phyloP scores from a whole-genome alignment of 2,888 invertebrate species.

The Adelphocoris suturalis region DNA sequence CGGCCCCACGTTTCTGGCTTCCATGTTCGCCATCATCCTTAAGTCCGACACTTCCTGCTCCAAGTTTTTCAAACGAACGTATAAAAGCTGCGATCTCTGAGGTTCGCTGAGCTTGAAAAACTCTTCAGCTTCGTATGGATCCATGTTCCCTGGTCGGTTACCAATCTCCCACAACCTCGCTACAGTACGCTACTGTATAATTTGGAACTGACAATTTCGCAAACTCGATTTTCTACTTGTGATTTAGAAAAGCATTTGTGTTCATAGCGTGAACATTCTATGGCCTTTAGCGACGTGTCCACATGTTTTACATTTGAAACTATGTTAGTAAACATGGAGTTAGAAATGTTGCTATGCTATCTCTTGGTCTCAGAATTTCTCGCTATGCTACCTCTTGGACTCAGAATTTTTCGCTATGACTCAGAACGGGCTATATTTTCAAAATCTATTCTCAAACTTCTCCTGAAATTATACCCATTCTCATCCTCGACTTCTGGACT shows the following conservation, averaged over 20 bases:
- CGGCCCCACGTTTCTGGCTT: not conserved
- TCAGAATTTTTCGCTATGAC: no score
- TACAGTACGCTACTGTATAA: not conserved
- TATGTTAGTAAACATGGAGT: no score
- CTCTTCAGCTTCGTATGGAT: slow-evolving; percentile 58
- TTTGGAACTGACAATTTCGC: not conserved
- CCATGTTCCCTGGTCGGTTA: not conserved
- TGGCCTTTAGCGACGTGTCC: no score
- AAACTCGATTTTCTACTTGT: no score
- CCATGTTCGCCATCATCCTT: slow-evolving; percentile 11
- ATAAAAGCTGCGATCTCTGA: slow-evolving; percentile 32
- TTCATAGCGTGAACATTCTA: not conserved
- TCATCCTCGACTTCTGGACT: no score
- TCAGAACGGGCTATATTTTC: no score
- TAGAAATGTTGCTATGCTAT: no score
- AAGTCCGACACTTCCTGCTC: slow-evolving; percentile 59
- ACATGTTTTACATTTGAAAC: no score
- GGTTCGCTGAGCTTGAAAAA: slow-evolving; percentile 55
- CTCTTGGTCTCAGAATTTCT: no score
- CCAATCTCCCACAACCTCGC: not conserved
- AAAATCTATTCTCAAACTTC: no score
- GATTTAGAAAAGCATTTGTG: not conserved
- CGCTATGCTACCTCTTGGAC: no score
- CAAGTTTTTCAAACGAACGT: slow-evolving; percentile 44
- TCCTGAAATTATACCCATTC: no score